Evolutionary conservation across 2,888 invertebrate genomes (phyloP).

Genomic region (Harpalus rubripes): DNA sequence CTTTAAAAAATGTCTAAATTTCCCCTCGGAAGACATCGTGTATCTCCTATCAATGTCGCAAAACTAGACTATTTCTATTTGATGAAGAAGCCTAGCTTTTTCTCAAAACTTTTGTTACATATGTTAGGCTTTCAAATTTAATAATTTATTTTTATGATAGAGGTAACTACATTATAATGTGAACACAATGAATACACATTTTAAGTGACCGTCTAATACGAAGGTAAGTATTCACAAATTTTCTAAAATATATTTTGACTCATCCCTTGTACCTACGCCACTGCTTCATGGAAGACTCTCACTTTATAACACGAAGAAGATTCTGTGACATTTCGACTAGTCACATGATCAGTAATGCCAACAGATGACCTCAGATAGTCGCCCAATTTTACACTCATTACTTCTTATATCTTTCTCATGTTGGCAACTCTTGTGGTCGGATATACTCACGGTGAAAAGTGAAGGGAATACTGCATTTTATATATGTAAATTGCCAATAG

Average conservation of each 20-base stretch:
- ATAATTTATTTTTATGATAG: background rate
- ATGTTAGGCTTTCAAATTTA: too few relatives aligned
- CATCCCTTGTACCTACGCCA: conserved; percentile 18
- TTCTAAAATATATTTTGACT: too few relatives aligned
- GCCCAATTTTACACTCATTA: background rate
- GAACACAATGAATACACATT: too few relatives aligned
- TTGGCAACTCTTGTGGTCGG: conserved; percentile 18
- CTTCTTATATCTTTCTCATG: background rate
- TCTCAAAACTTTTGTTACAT: too few relatives aligned
- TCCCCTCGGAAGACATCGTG: too few relatives aligned
- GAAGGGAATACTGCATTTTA: conserved; percentile 67
- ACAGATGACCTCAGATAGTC: conserved; percentile 64
- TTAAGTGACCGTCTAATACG: too few relatives aligned
- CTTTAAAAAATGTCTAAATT: too few relatives aligned
- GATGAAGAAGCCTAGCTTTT: too few relatives aligned
- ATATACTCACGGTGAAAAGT: conserved; percentile 65
- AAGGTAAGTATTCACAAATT: too few relatives aligned
- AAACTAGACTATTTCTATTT: too few relatives aligned
- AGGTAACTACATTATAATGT: background rate
- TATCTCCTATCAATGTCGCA: too few relatives aligned
- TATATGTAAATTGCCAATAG: conserved; percentile 67
- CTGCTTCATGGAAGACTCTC: conserved; percentile 64
- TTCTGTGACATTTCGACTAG: conserved; percentile 67
- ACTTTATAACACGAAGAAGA: conserved; percentile 67
- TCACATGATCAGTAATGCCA: conserved; percentile 67